Conservation (phyloP, 2,888 invertebrate species). For the Ganaspis brasiliensis region DNA sequence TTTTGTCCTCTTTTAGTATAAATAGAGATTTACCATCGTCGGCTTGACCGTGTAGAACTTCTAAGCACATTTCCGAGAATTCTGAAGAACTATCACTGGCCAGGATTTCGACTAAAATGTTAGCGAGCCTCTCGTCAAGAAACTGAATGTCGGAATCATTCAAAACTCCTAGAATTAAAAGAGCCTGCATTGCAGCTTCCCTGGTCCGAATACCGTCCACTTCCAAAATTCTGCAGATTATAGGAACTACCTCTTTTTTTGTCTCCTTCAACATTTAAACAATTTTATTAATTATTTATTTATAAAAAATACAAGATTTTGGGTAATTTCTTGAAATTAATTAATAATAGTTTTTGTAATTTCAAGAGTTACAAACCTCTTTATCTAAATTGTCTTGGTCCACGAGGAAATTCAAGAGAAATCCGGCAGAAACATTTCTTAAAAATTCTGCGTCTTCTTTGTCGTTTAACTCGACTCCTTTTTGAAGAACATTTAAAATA, state of each 20-base stretch:
- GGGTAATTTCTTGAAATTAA: conserved; percentile 78
- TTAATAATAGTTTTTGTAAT: neutral
- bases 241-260: conserved; percentile 80
- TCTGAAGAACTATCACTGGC: conserved; percentile 86
- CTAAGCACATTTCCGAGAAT: conserved; percentile 89
- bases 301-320: too few species aligned
- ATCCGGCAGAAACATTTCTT: conserved; percentile 87
- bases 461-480: conserved; percentile 63
- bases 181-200: conserved; percentile 81
- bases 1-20: too few species aligned
- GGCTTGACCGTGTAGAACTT: conserved; percentile 88
- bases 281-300: too few species aligned
- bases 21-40: conserved; percentile 84
- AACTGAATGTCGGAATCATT: conserved; percentile 80
- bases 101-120: conserved; percentile 85
- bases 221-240: conserved; percentile 81
- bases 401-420: conserved; percentile 90
- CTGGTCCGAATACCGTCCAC: conserved; percentile 78
- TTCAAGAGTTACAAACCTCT: conserved; percentile 72
- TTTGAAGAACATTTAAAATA: conserved; percentile 71
- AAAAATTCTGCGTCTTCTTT: conserved; percentile 79
- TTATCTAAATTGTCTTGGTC: conserved; percentile 87
- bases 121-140: conserved; percentile 83
- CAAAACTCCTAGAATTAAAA: conserved; percentile 81
- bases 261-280: conserved; percentile 79